Percentiles rank a stretch among this genome's conserved stretches.
Evolutionary conservation across 2,888 invertebrate species (phyloP).

Genomic region (Parnassius mnemosyne): DNA sequence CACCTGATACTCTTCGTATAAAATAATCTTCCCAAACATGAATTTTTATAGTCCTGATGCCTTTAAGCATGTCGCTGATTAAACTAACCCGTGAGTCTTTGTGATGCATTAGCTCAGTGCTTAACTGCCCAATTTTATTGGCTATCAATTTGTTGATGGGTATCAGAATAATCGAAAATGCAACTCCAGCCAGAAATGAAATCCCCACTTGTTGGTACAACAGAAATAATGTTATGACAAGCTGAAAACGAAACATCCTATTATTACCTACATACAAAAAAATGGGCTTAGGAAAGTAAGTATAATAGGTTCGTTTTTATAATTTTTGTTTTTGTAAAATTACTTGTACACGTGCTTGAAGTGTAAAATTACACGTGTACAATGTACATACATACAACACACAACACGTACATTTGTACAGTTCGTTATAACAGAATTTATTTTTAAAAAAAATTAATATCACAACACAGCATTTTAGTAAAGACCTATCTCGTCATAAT

Average conservation of each 20-base stretch:
- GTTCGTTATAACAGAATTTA: no score
- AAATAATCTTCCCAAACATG: constrained; percentile 97
- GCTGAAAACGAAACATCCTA: constrained; percentile 70
- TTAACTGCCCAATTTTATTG: constrained; percentile 91
- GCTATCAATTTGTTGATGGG: constrained; percentile 96
- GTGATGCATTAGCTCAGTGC: constrained; percentile 92
- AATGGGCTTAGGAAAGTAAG: no score
- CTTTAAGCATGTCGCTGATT: constrained; percentile 91
- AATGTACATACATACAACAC: no score
- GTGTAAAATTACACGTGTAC: no score
- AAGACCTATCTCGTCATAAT: no score
- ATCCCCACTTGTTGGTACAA: constrained; percentile 93
- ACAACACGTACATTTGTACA: no score
- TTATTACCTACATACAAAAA: no score
- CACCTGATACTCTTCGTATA: constrained; percentile 84
- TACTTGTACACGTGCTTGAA: no score
- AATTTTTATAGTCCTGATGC: constrained; percentile 94
- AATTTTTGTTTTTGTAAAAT: no score
- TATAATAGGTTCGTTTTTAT: no score
- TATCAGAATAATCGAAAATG: constrained; percentile 92
- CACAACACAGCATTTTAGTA: no score
- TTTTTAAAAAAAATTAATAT: no score
- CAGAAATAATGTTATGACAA: constrained; percentile 89
- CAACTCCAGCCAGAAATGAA: constrained; percentile 94
- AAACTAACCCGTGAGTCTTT: constrained; percentile 95